Base-by-base conservation (phyloP, 1,140 invertebrate genomes). In the Drosophila burlai region DNA sequence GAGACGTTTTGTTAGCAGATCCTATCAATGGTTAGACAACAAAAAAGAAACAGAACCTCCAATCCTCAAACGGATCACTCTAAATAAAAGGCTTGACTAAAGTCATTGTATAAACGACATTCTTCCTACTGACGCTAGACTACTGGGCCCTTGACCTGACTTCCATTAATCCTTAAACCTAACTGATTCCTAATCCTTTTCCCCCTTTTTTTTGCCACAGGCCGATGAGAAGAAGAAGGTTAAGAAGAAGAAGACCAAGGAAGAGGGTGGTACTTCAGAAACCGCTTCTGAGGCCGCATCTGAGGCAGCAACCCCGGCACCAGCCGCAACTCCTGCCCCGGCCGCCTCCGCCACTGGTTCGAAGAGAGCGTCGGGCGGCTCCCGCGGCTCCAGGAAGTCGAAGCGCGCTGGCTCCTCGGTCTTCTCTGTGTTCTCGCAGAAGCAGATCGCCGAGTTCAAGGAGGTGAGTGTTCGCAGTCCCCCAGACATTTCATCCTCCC, bases 381-480 rank as follows among this genome's bases (percentile, higher is more conserved):
- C 95, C 49, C 95, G 95, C 74, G 96, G 95, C 66, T 96, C 95
- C 60, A 95, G 95, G 92, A 96, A 96, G 94, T 96, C 96, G 68
- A 97, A 97, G 94, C 95, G 97, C 84, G 96, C 96, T 91, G 97
- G 97, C 79, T 98, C 97, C 94, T 98, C 97, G 95, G 97, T 98
- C 90, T 98, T 99, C 95, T 98, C 97, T 91, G 97, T 98, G 96
- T 99, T 99, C 95, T 96, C 96, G 67, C 97, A 98, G 94, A 96
- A 96, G 94, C 97, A 99, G 95, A 97, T 99, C 83, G 97, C 97
- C 81, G 97, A 98, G 94, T 99, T 98, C 95, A 99, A 98, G 94
- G 98, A 99, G 95, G 97, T 97, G 92, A 95, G 90, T 92, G 46
- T 49, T 34, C 4, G 26, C 13, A 18, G 29, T 15, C 15, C 21